Evolutionary conservation across 30 jellyfish, hydroid and myxozoan species (phyloP).

Genomic region (Morbakka virulenta): DNA sequence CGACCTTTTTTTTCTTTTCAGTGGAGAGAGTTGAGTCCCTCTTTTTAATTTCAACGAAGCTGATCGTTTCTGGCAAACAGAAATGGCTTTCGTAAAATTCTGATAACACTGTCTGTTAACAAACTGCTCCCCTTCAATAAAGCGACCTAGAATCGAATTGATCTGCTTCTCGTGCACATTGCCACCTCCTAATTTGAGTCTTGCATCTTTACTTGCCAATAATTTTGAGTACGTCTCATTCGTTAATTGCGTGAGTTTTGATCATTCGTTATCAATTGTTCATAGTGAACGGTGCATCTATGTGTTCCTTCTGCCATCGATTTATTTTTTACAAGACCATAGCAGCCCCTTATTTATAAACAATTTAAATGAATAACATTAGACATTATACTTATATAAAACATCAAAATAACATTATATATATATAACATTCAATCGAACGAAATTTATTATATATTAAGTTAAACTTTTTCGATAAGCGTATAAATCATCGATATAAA

Average conservation of each 20-base stretch:
- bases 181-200: conserved; percentile 6
- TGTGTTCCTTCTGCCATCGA: no score
- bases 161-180: conserved; percentile 18
- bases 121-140: conserved; percentile 25
- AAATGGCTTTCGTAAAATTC: conserved; percentile 30
- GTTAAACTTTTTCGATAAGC: no score
- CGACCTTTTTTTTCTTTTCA: conserved; percentile 22
- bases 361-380: no score
- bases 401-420: no score
- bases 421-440: no score
- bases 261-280: conserved; percentile 2
- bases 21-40: conserved; percentile 18
- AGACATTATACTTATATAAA: no score
- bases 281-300: not conserved
- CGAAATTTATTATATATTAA: no score
- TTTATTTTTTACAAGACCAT: no score
- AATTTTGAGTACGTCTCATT: no score
- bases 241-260: not conserved
- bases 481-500: no score
- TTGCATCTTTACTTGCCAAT: no score
- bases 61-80: not conserved
- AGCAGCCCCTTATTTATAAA: no score
- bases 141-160: conserved; percentile 2
- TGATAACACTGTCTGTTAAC: conserved; percentile 26
- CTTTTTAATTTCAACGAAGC: not conserved